These are phyloP conservation scores for Hyperoodon ampullatus DNA, from an alignment of 2,113 vertebrate species.

Conservation along the genomic window DNA sequence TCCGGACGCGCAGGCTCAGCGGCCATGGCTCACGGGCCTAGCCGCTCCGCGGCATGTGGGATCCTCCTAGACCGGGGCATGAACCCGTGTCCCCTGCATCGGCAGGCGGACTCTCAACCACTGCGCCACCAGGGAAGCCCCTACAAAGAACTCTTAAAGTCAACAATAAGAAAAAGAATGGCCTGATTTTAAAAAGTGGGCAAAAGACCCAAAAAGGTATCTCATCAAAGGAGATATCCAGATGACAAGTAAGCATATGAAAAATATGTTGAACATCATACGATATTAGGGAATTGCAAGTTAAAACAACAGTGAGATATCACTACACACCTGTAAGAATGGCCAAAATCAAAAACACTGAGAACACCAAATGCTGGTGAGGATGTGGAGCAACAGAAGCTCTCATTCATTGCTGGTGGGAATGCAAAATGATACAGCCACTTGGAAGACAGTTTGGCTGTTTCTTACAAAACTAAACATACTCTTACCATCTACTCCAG, in stretches of 20 bases:
- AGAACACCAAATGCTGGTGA: not conserved
- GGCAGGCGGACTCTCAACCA: no score
- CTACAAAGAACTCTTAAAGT: not conserved
- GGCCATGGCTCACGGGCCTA: no score
- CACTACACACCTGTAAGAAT: not conserved
- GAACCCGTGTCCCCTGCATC: no score
- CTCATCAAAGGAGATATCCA: not conserved
- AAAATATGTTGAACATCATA: not conserved
- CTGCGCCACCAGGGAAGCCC: no score
- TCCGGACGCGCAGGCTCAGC: no score
- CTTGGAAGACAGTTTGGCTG: not conserved
- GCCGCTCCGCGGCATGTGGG: no score
- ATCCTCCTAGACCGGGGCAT: no score
- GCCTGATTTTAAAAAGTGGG: not conserved
- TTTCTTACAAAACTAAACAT: not conserved
- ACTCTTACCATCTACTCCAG: no score
- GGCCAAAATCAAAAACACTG: not conserved
- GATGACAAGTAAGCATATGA: not conserved
- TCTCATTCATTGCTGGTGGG: not conserved
- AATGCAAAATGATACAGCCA: not conserved
- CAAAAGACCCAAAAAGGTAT: not conserved
- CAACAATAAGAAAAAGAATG: not conserved
- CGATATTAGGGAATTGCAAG: not conserved
- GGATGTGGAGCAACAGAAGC: not conserved
- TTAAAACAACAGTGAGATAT: not conserved